phyloP scores from a whole-genome alignment of 2,113 vertebrate genomes.

The Nothobranchius furzeri region DNA sequence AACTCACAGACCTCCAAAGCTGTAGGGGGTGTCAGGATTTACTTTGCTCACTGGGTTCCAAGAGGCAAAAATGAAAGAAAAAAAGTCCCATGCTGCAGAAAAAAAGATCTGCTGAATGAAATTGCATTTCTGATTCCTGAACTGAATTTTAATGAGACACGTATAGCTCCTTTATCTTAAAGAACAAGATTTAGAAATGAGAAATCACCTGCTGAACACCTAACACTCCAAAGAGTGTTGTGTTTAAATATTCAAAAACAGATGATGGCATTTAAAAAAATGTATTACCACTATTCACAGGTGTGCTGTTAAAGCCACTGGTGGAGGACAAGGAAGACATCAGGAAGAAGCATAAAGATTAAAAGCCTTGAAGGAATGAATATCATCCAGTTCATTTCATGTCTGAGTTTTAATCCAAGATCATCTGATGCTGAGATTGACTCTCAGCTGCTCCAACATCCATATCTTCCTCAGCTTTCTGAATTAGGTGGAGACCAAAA shows the following conservation, averaged over 20 bases:
- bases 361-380: not conserved
- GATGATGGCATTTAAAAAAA: not conserved
- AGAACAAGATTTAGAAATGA: not conserved
- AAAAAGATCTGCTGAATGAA: not conserved
- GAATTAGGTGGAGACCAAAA: too few relatives aligned
- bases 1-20: not conserved
- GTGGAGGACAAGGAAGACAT: conserved; percentile 5
- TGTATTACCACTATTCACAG: too few relatives aligned
- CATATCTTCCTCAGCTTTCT: too few relatives aligned
- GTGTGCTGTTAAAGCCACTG: conserved; percentile 6
- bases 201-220: not conserved
- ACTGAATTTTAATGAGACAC: not conserved
- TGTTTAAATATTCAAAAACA: not conserved
- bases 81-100: not conserved
- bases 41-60: not conserved
- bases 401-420: too few relatives aligned
- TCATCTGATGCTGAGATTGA: too few relatives aligned
- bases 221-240: not conserved
- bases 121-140: not conserved
- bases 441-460: too few relatives aligned
- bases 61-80: not conserved
- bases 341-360: not conserved
- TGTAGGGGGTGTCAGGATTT: not conserved
- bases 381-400: too few relatives aligned
- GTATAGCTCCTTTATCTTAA: not conserved